Evolutionary conservation across 2,113 vertebrate species (phyloP).

Genomic region (Centropus bengalensis): DNA sequence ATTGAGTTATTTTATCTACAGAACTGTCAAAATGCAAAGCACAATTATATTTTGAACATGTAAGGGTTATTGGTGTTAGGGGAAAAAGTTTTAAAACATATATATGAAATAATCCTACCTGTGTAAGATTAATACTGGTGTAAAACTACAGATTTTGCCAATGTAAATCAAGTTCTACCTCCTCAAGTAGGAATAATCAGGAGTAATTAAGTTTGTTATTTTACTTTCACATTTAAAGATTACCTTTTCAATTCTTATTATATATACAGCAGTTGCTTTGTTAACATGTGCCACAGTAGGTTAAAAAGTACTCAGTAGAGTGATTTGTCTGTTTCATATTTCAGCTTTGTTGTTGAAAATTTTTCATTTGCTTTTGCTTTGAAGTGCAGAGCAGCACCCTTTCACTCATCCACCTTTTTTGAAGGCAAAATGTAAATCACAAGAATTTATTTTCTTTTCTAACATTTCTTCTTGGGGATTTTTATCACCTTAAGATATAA

Average conservation of each 20-base stretch:
- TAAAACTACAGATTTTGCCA: constrained; percentile 9
- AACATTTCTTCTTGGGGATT: constrained; percentile 64
- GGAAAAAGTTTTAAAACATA: not conserved
- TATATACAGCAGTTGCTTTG: constrained; percentile 37
- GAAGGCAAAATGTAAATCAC: constrained; percentile 77
- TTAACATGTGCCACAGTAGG: constrained; percentile 4
- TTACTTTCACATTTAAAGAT: constrained; percentile 57
- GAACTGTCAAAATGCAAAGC: not conserved
- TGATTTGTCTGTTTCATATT: constrained; percentile 74
- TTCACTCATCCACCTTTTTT: constrained; percentile 64
- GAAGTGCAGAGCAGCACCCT: constrained; percentile 70
- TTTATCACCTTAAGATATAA: constrained; percentile 66
- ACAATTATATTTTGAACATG: not conserved
- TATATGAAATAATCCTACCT: not conserved
- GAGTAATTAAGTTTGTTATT: constrained; percentile 73
- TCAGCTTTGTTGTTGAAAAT: constrained; percentile 75
- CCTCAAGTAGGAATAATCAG: constrained; percentile 39
- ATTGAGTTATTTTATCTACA: not conserved
- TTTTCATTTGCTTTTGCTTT: constrained; percentile 73
- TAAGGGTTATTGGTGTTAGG: not conserved
- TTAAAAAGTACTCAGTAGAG: constrained; percentile 71
- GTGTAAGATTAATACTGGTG: not conserved
- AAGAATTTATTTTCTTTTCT: constrained; percentile 76
- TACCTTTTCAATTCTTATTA: constrained; percentile 46
- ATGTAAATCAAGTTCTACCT: constrained; percentile 12